phyloP scores from a whole-genome alignment of 2,888 invertebrate species.

The Coenonympha glycerion region DNA sequence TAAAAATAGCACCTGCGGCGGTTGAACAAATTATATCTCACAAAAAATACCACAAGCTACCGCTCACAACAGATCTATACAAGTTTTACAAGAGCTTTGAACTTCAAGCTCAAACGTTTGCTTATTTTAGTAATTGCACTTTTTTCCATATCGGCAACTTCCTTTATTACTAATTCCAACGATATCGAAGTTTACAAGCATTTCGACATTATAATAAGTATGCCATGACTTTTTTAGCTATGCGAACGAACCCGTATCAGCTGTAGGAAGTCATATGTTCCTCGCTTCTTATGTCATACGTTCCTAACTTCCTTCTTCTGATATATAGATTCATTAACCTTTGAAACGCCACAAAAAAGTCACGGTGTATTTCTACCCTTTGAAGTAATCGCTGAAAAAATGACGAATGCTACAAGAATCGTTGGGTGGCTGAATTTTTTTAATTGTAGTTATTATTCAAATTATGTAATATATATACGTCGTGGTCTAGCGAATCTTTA shows the following conservation, averaged over 20 bases:
- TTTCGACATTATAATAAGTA: no score
- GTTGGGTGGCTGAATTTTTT: neutral
- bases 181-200: neutral
- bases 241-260: no score
- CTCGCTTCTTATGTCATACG: no score
- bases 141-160: neutral
- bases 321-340: no score
- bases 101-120: neutral
- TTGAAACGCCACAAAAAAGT: no score
- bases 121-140: neutral
- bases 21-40: neutral
- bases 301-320: no score
- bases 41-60: neutral
- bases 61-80: neutral
- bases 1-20: constrained; percentile 5
- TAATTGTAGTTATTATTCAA: constrained; percentile 1
- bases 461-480: constrained; percentile 1
- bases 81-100: neutral
- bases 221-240: no score
- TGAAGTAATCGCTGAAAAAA: neutral
- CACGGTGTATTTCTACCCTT: constrained; percentile 1
- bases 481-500: neutral
- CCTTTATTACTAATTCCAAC: neutral
- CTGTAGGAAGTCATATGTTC: no score
- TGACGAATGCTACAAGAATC: neutral